Evolutionary conservation across 2,113 vertebrate species (phyloP).

Genomic region (Cynocephalus volans): DNA sequence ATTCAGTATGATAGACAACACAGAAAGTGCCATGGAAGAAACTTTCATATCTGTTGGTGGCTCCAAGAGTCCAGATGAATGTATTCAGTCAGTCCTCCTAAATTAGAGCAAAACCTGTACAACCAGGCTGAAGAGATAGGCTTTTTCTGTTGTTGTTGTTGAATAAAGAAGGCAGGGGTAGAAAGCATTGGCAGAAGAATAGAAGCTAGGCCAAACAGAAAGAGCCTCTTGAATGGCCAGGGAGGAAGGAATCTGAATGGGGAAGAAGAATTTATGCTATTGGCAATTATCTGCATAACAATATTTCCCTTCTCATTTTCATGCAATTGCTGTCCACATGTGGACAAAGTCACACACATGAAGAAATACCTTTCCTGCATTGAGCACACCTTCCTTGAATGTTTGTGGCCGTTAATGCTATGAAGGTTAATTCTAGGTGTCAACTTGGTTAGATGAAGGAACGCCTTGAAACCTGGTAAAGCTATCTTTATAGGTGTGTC

Average conservation of each 20-base stretch:
- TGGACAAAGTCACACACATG: background rate
- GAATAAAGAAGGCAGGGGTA: background rate
- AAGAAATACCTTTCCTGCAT: slow-evolving; percentile 12
- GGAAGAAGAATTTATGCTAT: background rate
- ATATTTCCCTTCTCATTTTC: background rate
- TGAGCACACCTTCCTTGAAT: background rate
- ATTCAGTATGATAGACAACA: background rate
- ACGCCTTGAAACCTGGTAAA: no score
- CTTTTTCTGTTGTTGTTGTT: background rate
- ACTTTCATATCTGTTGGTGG: background rate
- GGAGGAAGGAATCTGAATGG: background rate
- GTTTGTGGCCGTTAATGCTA: background rate
- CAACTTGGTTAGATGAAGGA: no score
- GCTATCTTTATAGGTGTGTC: no score
- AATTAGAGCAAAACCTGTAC: background rate
- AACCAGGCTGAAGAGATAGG: background rate
- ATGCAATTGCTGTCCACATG: background rate
- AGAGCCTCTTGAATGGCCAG: background rate
- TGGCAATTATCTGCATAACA: background rate
- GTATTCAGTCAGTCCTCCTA: background rate
- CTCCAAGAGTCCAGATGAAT: background rate
- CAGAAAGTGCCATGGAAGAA: background rate
- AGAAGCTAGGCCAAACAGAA: background rate
- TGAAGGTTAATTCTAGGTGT: no score
- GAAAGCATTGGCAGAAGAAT: background rate